Evolutionary conservation across 2,888 invertebrate species (phyloP).

Genomic region (Auanema freiburgensis): DNA sequence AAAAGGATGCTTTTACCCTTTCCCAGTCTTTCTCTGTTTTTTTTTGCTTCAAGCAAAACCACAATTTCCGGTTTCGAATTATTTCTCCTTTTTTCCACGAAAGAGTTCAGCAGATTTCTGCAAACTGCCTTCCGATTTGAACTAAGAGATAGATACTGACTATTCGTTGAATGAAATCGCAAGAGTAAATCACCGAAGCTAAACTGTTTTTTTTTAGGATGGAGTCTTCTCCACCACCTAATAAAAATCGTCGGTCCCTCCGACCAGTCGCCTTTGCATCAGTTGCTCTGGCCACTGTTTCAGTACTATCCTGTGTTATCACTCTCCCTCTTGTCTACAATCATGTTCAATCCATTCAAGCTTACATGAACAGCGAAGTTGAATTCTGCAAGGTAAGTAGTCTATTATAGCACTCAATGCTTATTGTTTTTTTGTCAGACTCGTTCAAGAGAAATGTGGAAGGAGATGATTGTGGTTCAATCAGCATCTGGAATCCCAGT

Average conservation of each 20-base stretch:
- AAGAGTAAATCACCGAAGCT: too few species aligned
- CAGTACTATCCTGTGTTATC: slow-evolving; percentile 59
- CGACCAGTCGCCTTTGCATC: slow-evolving; percentile 61
- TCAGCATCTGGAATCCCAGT: slow-evolving; percentile 45
- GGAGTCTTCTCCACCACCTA: not conserved
- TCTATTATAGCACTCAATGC: not conserved
- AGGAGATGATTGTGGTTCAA: slow-evolving; percentile 63
- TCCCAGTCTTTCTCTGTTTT: too few species aligned
- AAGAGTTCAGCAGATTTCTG: too few species aligned
- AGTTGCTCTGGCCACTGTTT: slow-evolving; percentile 56
- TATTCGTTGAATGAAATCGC: too few species aligned
- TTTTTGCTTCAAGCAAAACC: too few species aligned
- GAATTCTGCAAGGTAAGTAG: slow-evolving; percentile 62
- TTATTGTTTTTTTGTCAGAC: slow-evolving; percentile 36
- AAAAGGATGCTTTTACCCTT: too few species aligned
- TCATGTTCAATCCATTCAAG: slow-evolving; percentile 63
- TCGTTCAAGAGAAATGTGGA: slow-evolving; percentile 64
- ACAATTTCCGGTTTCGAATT: too few species aligned
- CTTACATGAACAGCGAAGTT: slow-evolving; percentile 64
- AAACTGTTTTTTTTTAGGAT: too few species aligned
- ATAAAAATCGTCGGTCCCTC: slow-evolving; percentile 44
- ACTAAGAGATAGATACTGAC: too few species aligned
- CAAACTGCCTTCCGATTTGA: too few species aligned
- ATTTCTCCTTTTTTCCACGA: too few species aligned
- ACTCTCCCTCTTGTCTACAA: slow-evolving; percentile 64